Evolutionary conservation across 2,888 invertebrate species (phyloP), one percentile per base, ranked within the genome.

Genomic region (Mimas tiliae): DNA sequence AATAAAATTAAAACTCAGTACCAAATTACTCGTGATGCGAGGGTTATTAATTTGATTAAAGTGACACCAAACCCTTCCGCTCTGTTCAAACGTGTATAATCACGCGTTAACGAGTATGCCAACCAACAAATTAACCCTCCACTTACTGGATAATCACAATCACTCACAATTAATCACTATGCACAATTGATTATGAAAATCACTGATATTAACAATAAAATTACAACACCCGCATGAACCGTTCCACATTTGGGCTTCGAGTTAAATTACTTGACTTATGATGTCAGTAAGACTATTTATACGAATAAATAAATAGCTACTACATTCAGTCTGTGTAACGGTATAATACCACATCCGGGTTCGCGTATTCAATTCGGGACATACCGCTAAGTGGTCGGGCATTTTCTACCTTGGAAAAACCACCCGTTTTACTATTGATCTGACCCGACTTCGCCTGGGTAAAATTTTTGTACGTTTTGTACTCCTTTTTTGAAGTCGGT

Each of bases 301-400:
- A 58, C 47, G 65, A 48, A 65, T 65, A 65, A 58, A 65, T 65
- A 65, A 65, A 65, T 65, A 65, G 55, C 62, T 47, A 47, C 47
- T 58, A 63, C 53, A 53, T 33, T 51, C 51, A 63, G 52, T 58
- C 33, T 58, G 33, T 52, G 27, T 72, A 70, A 70, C 72, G 70
- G 70, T 69, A 16, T 27, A 21, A 42, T 14, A 34, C 63, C 16
- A 69, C 70, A 69, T 72, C 72, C 72, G 72, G 72, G 72, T 70
- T 72, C 72, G 69, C 42, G 71, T 48, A 67, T 67, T 67, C 34
- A 16, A 71, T 65, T 68, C 62, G 64, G 71, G 67, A 67, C 69
- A 66, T 6, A 21, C 64, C 64, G 65, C 66, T 66, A 66, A 66
- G 63, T 63, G 66, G 52, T 38, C 45, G 42, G 51, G 27, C 53